Evolutionary conservation across 2,113 vertebrate species (phyloP).

Genomic region (Eublepharis macularius): DNA sequence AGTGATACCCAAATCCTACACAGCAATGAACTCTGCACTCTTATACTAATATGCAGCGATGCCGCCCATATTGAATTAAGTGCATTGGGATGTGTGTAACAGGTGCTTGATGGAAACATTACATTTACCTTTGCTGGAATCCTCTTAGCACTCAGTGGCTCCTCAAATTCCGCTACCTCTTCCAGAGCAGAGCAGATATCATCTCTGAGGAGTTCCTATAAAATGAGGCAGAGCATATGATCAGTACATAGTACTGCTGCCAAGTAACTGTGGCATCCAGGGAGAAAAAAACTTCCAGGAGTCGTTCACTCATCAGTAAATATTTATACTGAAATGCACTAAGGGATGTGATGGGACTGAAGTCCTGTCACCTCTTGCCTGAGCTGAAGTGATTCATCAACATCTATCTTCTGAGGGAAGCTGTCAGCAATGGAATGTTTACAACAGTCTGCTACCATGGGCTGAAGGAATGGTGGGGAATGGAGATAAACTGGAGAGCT

Average conservation of each 20-base stretch:
- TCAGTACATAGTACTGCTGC: not conserved
- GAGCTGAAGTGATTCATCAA: not conserved
- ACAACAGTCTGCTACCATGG: not conserved
- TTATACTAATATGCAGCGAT: not conserved
- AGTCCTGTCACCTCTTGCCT: not conserved
- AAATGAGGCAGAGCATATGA: not conserved
- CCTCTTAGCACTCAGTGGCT: not conserved
- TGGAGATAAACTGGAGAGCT: no score
- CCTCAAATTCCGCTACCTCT: not conserved
- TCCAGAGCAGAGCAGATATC: not conserved
- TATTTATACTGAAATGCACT: not conserved
- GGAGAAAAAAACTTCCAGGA: not conserved
- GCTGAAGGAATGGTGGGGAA: not conserved
- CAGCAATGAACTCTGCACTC: not conserved
- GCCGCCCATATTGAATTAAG: not conserved
- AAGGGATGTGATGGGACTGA: not conserved
- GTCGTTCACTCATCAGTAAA: rapidly evolving
- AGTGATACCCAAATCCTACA: not conserved
- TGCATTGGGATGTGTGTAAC: not conserved
- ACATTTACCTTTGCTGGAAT: constrained; percentile 5
- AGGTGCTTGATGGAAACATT: not conserved
- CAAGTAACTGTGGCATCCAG: no score
- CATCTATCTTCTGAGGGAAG: not conserved
- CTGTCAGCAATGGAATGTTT: not conserved
- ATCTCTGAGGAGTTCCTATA: constrained; percentile 42